Conservation (phyloP, 2,888 invertebrate genomes). For the Anoplius nigerrimus region DNA sequence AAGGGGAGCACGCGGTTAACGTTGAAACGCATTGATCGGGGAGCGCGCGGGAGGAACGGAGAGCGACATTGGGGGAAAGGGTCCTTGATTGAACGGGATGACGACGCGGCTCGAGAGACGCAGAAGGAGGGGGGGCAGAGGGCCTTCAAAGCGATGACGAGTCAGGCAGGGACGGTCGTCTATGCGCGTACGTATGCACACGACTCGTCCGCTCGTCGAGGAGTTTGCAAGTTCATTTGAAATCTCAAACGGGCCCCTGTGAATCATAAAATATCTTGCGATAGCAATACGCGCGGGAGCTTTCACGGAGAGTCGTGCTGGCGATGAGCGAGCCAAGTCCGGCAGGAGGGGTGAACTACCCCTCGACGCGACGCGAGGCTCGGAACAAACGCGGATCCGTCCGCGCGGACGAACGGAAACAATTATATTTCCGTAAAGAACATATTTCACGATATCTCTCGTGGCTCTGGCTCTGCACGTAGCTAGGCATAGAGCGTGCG, state of each 20-base stretch:
- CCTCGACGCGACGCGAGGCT: no score
- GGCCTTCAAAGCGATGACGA: not conserved
- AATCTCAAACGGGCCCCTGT: slow-evolving; percentile 1
- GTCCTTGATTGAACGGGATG: slow-evolving; percentile 1
- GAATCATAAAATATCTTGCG: not conserved
- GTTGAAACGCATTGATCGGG: slow-evolving; percentile 15
- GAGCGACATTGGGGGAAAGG: slow-evolving; percentile 6
- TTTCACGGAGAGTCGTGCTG: no score
- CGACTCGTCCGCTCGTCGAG: slow-evolving; percentile 4
- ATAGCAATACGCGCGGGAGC: no score
- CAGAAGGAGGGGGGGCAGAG: not conserved
- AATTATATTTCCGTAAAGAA: no score
- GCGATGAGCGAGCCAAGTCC: no score
- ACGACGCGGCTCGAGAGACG: not conserved
- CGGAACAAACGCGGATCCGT: no score
- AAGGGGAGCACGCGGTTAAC: slow-evolving; percentile 1
- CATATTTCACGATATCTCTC: no score
- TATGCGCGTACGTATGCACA: not conserved
- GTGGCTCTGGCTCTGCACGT: no score
- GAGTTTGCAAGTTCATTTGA: slow-evolving; percentile 2
- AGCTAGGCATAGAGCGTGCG: no score
- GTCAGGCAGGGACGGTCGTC: not conserved
- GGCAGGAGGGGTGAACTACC: no score
- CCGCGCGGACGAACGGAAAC: no score
- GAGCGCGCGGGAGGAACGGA: slow-evolving; percentile 12